Evolutionary conservation across 2,797 vertebrate species (phyloP), one percentile per base, ranked within the genome.

Genomic region (Lerista edwardsae): DNA sequence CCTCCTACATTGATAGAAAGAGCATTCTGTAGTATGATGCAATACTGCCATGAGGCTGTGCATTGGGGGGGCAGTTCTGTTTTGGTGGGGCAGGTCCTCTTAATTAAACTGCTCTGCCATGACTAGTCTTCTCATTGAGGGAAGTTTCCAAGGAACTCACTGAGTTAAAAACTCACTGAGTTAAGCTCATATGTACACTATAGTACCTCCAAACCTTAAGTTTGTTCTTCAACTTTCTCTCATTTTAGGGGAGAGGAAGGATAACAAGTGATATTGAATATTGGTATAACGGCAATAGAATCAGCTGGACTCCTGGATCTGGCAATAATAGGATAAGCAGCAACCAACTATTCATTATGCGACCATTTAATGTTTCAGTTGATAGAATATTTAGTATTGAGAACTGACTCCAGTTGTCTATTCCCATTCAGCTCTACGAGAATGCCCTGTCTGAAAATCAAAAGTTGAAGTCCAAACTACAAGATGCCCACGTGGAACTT

Each of bases 381-480:
- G 29, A 12, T 72, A 41, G 55, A 68, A 10, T 62, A 15, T 72
- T 36, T 29, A 11, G 64, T 77, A 62, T 7, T 55, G 39, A 77
- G 23, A 7, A 21, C 27, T 77, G 9, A 73, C 0, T 7, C 12
- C 3, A 25, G 2, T 31, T 79, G n/a, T 84, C 36, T 34, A 62
- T 47, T 57, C n/a, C 11, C 0, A 87, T 72, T 31, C 92, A 99
- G 98, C 96, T 99, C 79, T 99, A 99, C 0, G 97, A 98, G 88
- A 97, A 97, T 0, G 98, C 98, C 76, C 93, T 98, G 93, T 95
- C 97, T 0, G 98, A 99, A 94, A 99, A 99, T 75, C 98, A 98
- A 80, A 98, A 97, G 86, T 96, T 99, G 74, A 99, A 99, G 94
- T 96, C 97, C 47, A 97, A 97, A 89, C 95, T 99, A 90, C 96